Evolutionary conservation across 2,113 vertebrate genomes (phyloP).

Genomic region (Triplophysa tibetana): DNA sequence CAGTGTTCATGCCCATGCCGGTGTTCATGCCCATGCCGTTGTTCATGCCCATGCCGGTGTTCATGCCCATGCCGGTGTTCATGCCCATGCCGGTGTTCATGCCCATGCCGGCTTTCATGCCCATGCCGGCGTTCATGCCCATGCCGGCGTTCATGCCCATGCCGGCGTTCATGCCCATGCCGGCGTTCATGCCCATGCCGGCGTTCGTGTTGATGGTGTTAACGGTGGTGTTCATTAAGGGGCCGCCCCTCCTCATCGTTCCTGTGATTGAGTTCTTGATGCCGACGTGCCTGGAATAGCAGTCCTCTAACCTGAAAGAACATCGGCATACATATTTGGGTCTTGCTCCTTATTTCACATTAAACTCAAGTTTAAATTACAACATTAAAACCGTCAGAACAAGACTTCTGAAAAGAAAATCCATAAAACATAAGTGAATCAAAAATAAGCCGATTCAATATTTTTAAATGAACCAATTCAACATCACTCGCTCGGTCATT

Average conservation of each 20-base stretch:
- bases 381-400: too few species aligned
- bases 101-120: not conserved
- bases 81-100: not conserved
- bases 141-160: not conserved
- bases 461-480: too few species aligned
- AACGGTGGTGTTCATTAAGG: not conserved
- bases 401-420: too few species aligned
- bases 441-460: too few species aligned
- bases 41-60: not conserved
- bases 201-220: constrained; percentile 54
- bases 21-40: constrained; percentile 51
- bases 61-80: not conserved
- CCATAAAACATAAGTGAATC: too few species aligned
- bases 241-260: not conserved
- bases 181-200: constrained; percentile 44
- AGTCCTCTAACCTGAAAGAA: not conserved
- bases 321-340: too few species aligned
- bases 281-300: accelerated
- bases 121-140: not conserved
- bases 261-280: constrained; percentile 30
- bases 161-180: not conserved
- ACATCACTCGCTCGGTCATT: too few species aligned
- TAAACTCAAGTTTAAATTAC: too few species aligned
- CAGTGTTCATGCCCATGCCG: constrained; percentile 46
- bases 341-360: too few species aligned